Conservation (phyloP, 2,888 invertebrate genomes). For the Holacanthella duospinosa region DNA sequence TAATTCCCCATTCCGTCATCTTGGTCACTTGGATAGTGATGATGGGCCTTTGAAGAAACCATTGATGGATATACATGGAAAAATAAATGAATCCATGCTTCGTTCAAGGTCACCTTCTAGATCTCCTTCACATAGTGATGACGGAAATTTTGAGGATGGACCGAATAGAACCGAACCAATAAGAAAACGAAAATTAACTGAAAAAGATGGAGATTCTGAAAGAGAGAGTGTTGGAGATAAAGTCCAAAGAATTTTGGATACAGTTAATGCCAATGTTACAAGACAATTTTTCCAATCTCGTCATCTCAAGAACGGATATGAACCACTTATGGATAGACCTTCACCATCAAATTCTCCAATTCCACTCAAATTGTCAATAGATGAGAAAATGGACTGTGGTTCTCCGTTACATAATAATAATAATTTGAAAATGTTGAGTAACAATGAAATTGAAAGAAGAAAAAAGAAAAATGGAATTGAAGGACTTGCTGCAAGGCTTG, state of each 20-base stretch:
- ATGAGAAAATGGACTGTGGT: conserved; percentile 17
- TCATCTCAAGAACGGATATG: conserved; percentile 48
- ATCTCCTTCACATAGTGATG: conserved; percentile 17
- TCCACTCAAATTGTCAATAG: conserved; percentile 15
- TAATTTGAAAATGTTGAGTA: conserved; percentile 28
- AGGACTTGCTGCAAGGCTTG: conserved; percentile 44
- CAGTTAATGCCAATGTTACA: conserved; percentile 62
- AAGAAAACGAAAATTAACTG: conserved; percentile 38
- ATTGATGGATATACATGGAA: conserved; percentile 23
- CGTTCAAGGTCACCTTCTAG: conserved; percentile 14
- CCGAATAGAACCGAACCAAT: conserved; percentile 10
- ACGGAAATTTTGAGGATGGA: conserved; percentile 11
- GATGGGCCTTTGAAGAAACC: conserved; percentile 16
- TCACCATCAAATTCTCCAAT: conserved; percentile 17
- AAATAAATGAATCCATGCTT: conserved; percentile 13
- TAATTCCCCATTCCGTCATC: conserved; percentile 36
- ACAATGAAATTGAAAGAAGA: conserved; percentile 18
- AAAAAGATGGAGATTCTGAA: conserved; percentile 30
- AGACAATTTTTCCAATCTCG: conserved; percentile 58
- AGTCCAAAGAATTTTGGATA: conserved; percentile 61
- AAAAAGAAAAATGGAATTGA: conserved; percentile 42
- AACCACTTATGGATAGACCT: conserved; percentile 16
- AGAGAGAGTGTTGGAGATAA: conserved; percentile 37
- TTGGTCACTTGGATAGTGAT: conserved; percentile 29
- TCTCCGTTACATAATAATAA: conserved; percentile 27